Base-by-base conservation (phyloP, 2,888 invertebrate species). In the Latrodectus hesperus region DNA sequence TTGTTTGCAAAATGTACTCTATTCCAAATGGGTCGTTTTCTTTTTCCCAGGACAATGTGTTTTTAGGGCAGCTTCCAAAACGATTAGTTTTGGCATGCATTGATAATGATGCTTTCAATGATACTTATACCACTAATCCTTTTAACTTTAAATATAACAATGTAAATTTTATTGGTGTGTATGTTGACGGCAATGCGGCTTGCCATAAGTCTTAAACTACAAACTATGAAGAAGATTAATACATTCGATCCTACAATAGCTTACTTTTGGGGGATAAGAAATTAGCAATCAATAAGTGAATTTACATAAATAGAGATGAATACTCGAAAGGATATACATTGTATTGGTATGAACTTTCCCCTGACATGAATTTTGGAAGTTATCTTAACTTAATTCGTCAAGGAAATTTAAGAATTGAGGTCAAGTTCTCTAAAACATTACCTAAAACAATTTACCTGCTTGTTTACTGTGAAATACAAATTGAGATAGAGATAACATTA, bases 1-100 rank as follows among this genome's bases (percentile, higher is more conserved):
- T 55, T 14, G 12, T 55, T 12, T 84, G 84, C 49, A 85, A 85
- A 68, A 55, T 55, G 55, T 55, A 55, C 55, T 55, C 55, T 55
- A 55, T 55, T 55, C 55, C 55, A 14, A 16, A 3, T 55, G 5
- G 55, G 12, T 55, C 55, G 16, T 55, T 55, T 55, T 55, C 55
- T 16, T 55, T 55, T 55, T 55, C 55, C 16, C 3, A 55, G 16
- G 55, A 55, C 55, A 55, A 55, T 16, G 55, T 55, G 11, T 55
- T 55, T 16, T 16, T 55, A 55, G 55, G 55, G 16, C 55, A 55
- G 8, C 55, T 55, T 6, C 55, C 55, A 16, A 55, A 55, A 55
- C 11, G 55, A 55, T 55, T 55, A 16, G 55, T 55, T 55, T 55
- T 55, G 16, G 55, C 55, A 11, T 55, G 55, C 16, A 16, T 55